Evolutionary conservation across 2,113 vertebrate genomes (phyloP).

Genomic region (Gambusia affinis): DNA sequence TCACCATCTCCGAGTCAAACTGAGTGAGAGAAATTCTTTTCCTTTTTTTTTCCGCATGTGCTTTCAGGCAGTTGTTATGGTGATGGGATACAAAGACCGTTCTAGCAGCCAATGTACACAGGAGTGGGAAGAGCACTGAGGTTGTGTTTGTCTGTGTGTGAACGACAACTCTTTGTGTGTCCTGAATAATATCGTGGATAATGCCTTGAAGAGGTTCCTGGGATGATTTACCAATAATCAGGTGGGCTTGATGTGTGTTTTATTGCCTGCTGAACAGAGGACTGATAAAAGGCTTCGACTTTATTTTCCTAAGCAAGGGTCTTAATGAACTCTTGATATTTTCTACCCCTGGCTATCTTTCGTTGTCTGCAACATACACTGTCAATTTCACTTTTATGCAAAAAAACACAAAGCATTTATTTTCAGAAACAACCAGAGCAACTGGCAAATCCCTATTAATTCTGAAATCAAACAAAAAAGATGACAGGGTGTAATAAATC

Average conservation of each 20-base stretch:
- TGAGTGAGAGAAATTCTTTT: slow-evolving; percentile 72
- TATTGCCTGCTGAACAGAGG: slow-evolving; percentile 51
- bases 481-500: slow-evolving; percentile 3
- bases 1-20: slow-evolving; percentile 67
- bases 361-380: slow-evolving; percentile 2
- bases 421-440: slow-evolving; percentile 2
- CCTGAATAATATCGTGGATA: slow-evolving; percentile 23
- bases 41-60: slow-evolving; percentile 46
- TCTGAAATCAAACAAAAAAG: slow-evolving; percentile 11
- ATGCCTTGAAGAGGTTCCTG: slow-evolving; percentile 36
- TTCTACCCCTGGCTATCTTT: slow-evolving; percentile 2
- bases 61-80: slow-evolving; percentile 82
- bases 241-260: slow-evolving; percentile 54
- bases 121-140: slow-evolving; percentile 63
- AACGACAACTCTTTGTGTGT: slow-evolving; percentile 27
- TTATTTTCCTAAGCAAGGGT: slow-evolving; percentile 32
- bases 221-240: slow-evolving; percentile 50
- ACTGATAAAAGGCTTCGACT: slow-evolving; percentile 45
- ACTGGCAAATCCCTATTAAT: slow-evolving; percentile 7
- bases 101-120: slow-evolving; percentile 62
- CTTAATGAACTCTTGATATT: slow-evolving; percentile 40
- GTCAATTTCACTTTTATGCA: background rate
- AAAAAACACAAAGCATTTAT: background rate
- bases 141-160: slow-evolving; percentile 42
- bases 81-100: slow-evolving; percentile 80